These are phyloP conservation scores for Melopsittacus undulatus DNA, from an alignment of 2,797 vertebrate species.

Conservation along the genomic window DNA sequence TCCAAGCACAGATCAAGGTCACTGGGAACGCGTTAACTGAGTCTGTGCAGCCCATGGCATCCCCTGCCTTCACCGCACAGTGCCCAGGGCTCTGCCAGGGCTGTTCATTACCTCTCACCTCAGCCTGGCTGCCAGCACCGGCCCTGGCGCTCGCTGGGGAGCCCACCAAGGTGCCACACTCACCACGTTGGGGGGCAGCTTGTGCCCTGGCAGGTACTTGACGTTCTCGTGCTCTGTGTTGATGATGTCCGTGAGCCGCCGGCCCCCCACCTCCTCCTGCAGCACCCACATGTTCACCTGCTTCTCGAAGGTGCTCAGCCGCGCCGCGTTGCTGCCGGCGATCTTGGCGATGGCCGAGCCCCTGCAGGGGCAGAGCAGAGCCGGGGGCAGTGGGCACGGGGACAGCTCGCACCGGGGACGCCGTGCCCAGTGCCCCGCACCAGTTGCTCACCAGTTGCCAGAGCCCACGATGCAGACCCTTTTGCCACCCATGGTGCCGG, in stretches of 20 bases:
- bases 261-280: constrained; percentile 87
- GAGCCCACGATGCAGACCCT: constrained; percentile 93
- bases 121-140: rapidly evolving
- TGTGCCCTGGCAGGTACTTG: constrained; percentile 94
- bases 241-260: constrained; percentile 93
- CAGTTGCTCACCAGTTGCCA: constrained; percentile 90
- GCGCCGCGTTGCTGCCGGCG: constrained; percentile 86
- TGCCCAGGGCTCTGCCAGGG: not conserved
- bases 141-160: rapidly evolving
- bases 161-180: not conserved
- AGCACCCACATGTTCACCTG: constrained; percentile 97
- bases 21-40: rapidly evolving
- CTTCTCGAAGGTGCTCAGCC: constrained; percentile 83
- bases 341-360: constrained; percentile 97
- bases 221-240: constrained; percentile 94
- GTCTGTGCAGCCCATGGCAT: rapidly evolving
- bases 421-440: not conserved
- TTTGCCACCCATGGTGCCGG: constrained; percentile 72
- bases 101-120: not conserved
- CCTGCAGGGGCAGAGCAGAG: constrained; percentile 74
- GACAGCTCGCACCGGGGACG: not conserved
- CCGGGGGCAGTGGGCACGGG: not conserved
- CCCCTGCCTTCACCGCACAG: not conserved
- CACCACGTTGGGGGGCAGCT: constrained; percentile 94
- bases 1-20: constrained; percentile 15